phyloP scores from a whole-genome alignment of 2,888 invertebrate genomes.

The Andrena bucephala region DNA sequence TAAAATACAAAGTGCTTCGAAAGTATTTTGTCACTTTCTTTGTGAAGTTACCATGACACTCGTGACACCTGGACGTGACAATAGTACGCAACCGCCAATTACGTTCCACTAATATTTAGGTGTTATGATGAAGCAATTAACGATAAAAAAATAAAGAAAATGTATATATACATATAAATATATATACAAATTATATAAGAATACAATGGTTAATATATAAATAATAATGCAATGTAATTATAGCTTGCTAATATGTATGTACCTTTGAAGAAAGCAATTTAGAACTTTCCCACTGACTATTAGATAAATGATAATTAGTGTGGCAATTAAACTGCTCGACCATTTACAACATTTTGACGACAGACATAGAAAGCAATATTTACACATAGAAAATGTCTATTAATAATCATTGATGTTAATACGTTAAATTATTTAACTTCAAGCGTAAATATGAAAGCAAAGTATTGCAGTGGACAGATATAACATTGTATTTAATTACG shows the following conservation, averaged over 20 bases:
- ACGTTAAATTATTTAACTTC: neutral
- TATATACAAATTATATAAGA: neutral
- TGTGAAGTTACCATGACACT: conserved; percentile 20
- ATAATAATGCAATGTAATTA: too few relatives aligned
- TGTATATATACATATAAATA: too few relatives aligned
- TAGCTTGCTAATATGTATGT: too few relatives aligned
- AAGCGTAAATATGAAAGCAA: neutral
- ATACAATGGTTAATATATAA: too few relatives aligned
- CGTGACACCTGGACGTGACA: conserved; percentile 54
- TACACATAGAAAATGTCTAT: too few relatives aligned
- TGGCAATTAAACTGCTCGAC: neutral
- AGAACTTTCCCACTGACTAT: neutral
- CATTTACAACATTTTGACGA: neutral
- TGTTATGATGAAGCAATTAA: neutral
- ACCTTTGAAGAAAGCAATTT: too few relatives aligned
- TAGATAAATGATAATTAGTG: neutral
- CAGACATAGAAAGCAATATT: too few relatives aligned
- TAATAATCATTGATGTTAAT: neutral
- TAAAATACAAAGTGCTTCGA: conserved; percentile 67
- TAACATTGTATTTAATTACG: neutral
- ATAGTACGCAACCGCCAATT: neutral
- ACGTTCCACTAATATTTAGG: neutral
- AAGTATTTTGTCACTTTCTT: conserved; percentile 55
- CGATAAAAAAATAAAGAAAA: neutral
- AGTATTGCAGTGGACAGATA: neutral